Evolutionary conservation across 2,113 vertebrate species (phyloP).

Genomic region (Dunckerocampus dactyliophorus): DNA sequence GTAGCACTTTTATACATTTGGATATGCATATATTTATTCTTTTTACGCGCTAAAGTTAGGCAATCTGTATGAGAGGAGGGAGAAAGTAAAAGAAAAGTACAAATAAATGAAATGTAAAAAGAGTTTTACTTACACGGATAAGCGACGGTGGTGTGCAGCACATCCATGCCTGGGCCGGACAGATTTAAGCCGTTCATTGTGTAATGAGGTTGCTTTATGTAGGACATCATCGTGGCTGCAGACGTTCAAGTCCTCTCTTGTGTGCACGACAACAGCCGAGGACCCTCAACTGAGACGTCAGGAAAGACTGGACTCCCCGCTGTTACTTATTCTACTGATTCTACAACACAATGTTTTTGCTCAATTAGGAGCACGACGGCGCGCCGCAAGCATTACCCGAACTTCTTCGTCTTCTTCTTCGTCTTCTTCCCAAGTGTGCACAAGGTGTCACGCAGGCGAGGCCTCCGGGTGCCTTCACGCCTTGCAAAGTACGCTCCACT

Average conservation of each 20-base stretch:
- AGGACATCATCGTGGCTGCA: constrained; percentile 81
- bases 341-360: not conserved
- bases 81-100: not conserved
- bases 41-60: not conserved
- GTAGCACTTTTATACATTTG: no score
- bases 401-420: not conserved
- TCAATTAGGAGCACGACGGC: not conserved
- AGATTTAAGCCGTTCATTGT: constrained; percentile 80
- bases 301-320: not conserved
- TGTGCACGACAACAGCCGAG: constrained; percentile 40
- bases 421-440: constrained; percentile 10
- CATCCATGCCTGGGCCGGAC: constrained; percentile 76
- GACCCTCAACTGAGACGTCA: constrained; percentile 30
- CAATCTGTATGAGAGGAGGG: no score
- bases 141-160: constrained; percentile 79
- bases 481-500: constrained; percentile 38
- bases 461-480: constrained; percentile 31
- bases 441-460: constrained; percentile 35
- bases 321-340: not conserved
- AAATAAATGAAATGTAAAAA: not conserved
- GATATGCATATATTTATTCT: not conserved
- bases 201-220: constrained; percentile 83
- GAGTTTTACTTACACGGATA: constrained; percentile 76
- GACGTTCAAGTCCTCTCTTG: constrained; percentile 52
- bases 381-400: constrained; percentile 14